phyloP scores from a whole-genome alignment of 2,797 vertebrate species.

The Liasis olivaceus region DNA sequence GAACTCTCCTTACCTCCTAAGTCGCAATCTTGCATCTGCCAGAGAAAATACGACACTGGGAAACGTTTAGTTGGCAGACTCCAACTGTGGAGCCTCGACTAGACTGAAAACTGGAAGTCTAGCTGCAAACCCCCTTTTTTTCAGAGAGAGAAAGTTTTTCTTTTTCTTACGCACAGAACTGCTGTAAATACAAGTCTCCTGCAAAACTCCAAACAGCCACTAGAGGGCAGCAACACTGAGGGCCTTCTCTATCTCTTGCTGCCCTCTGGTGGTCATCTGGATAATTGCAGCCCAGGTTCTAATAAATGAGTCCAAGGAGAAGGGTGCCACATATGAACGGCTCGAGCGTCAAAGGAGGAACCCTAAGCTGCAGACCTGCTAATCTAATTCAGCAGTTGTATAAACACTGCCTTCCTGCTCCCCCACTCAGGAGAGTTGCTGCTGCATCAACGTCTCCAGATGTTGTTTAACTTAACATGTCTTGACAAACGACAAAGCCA shows the following conservation, averaged over 20 bases:
- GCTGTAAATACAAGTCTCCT: too few relatives aligned
- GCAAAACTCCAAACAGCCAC: background rate
- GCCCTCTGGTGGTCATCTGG: background rate
- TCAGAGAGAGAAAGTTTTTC: background rate
- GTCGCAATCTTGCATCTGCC: background rate
- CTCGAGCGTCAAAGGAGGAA: background rate
- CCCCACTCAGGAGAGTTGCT: background rate
- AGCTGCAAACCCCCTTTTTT: background rate
- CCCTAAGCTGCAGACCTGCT: background rate
- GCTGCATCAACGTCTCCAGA: background rate
- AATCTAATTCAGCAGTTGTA: background rate
- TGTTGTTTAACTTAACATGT: constrained; percentile 6
- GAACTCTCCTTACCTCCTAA: background rate
- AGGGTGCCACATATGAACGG: background rate
- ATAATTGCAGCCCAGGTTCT: background rate
- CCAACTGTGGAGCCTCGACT: background rate
- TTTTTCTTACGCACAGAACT: too few relatives aligned
- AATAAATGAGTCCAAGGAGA: background rate
- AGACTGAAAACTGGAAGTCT: background rate
- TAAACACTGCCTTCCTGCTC: background rate
- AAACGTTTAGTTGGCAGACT: background rate
- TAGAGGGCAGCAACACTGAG: background rate
- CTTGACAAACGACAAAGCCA: background rate
- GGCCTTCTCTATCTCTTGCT: background rate
- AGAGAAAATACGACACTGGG: background rate